A percentile compares a stretch with the other conserved stretches of the same genome.
phyloP scores from a whole-genome alignment of 2,797 vertebrate genomes.

The Gambusia yucatana region DNA sequence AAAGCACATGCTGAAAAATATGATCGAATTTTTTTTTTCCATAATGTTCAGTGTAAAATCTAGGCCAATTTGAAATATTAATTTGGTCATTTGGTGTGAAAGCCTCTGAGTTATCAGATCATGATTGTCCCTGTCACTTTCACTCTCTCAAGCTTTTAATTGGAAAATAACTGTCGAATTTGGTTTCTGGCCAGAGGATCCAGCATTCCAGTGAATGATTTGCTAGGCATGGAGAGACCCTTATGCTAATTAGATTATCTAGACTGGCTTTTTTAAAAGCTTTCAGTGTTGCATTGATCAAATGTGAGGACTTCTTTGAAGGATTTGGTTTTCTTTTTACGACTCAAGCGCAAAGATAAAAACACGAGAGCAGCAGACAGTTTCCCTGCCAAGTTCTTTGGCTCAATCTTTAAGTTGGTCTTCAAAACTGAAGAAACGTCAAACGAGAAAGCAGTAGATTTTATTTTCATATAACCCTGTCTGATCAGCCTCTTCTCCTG shows the following conservation, averaged over 20 bases:
- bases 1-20: background rate
- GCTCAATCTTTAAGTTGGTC: constrained; percentile 43
- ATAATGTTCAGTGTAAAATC: constrained; percentile 2
- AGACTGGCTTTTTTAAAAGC: constrained; percentile 19
- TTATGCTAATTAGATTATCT: constrained; percentile 15
- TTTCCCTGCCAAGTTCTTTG: constrained; percentile 38
- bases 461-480: constrained; percentile 36
- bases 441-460: constrained; percentile 39
- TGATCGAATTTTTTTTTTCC: background rate
- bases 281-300: constrained; percentile 34
- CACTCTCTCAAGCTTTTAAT: constrained; percentile 5
- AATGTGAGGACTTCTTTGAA: constrained; percentile 29
- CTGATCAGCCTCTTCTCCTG: constrained; percentile 22
- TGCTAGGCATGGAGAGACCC: background rate
- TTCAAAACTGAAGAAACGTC: constrained; percentile 45
- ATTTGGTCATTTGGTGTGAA: constrained; percentile 12
- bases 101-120: background rate
- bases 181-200: background rate
- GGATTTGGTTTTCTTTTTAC: constrained; percentile 28
- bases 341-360: constrained; percentile 36
- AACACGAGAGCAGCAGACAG: constrained; percentile 21
- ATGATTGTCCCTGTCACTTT: constrained; percentile 8
- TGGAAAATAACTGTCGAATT: background rate
- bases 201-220: constrained; percentile 1
- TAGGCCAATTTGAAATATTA: background rate